These are phyloP conservation scores for Alosa alosa DNA, from an alignment of 2,113 vertebrate genomes.

Conservation along the genomic window DNA sequence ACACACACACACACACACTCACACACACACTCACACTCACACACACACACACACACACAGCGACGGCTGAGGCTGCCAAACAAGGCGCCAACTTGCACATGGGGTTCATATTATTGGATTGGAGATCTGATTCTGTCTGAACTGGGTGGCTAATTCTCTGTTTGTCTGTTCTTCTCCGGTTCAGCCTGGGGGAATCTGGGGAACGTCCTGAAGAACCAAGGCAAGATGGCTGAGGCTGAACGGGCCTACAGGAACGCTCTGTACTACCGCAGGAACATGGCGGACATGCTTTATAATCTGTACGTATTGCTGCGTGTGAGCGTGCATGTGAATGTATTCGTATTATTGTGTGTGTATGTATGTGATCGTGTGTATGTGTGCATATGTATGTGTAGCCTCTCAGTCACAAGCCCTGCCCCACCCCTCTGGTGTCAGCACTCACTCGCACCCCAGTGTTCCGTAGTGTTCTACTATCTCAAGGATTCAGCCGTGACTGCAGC, in stretches of 20 bases:
- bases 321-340: background rate
- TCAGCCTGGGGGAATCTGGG: conserved; percentile 99
- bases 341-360: background rate
- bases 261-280: conserved; percentile 99
- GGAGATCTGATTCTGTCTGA: no score
- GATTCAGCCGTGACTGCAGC: background rate
- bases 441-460: background rate
- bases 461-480: background rate
- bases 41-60: no score
- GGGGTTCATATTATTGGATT: no score
- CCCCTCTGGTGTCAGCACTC: background rate
- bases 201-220: conserved; percentile 98
- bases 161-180: conserved; percentile 21
- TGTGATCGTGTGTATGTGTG: background rate
- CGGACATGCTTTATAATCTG: conserved; percentile 99
- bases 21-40: no score
- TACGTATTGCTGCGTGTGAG: conserved; percentile 74
- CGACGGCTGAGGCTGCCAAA: no score
- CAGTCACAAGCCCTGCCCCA: background rate
- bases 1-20: no score
- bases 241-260: conserved; percentile 94
- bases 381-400: background rate
- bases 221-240: conserved; percentile 93
- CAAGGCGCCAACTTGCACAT: no score
- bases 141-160: background rate